phyloP scores from a whole-genome alignment of 2,113 vertebrate species.

The Meleagris gallopavo region DNA sequence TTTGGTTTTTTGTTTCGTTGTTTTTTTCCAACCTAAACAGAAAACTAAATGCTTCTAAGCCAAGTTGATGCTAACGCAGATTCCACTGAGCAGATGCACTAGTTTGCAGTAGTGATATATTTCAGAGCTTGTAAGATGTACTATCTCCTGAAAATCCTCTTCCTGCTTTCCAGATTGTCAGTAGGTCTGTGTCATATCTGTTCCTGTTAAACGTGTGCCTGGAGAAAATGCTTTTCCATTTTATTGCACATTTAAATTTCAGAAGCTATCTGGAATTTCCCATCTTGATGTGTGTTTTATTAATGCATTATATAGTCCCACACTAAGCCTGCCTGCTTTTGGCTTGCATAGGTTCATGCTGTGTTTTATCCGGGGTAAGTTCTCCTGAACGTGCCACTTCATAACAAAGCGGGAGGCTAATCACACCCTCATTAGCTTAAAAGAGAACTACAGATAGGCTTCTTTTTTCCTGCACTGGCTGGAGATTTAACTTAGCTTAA shows the following conservation, averaged over 20 bases:
- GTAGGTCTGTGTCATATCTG: neutral
- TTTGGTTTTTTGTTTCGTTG: neutral
- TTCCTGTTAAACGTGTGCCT: neutral
- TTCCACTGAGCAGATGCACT: neutral
- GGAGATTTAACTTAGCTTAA: conserved; percentile 77
- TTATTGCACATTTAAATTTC: neutral
- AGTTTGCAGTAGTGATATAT: neutral
- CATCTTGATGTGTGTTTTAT: neutral
- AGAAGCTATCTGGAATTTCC: neutral
- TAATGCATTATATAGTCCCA: neutral
- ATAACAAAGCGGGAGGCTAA: conserved; percentile 34
- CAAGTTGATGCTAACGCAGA: neutral
- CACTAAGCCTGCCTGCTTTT: neutral
- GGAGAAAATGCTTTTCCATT: neutral
- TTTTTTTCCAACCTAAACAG: neutral
- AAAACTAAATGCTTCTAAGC: neutral
- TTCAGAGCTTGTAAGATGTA: neutral
- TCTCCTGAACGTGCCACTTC: conserved; percentile 39
- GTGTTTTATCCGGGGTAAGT: neutral
- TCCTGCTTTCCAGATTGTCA: neutral
- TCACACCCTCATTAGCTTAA: conserved; percentile 68
- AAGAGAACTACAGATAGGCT: conserved; percentile 39
- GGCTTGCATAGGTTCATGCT: neutral
- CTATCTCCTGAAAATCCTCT: neutral
- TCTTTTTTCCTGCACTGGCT: conserved; percentile 50